Evolutionary conservation across 1,140 invertebrate genomes (phyloP), one percentile per base, ranked within the genome.

Genomic region (Eumaeus atala): DNA sequence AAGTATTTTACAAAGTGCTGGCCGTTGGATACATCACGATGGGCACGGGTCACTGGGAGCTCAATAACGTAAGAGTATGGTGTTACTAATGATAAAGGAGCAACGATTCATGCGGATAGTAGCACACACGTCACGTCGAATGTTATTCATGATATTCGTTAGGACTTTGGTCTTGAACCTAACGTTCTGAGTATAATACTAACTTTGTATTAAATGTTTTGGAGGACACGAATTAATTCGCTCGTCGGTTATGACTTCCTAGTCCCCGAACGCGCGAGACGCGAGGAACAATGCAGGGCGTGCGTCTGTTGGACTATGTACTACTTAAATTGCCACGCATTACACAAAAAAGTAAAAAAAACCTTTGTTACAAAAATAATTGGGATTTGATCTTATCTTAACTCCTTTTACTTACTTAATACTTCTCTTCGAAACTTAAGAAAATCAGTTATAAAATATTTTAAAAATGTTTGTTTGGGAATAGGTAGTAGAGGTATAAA

Each of bases 201-300:
- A 40, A 8, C 11, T 40, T 14, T 9, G 14, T 14, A 7, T n/a
- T 14, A 9, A 44, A 16, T 9, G 16, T 44, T 44, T 44, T 17
- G 40, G 40, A 42, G 12, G 40, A 42, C 40, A 14, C 12, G 40
- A 17, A 42, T 42, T 17, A 16, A 16, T 16, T 28, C 6, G 21
- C 21, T 28, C 21, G 14, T 9, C 34, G 47, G n/a, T 54, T 71
- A 71, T 77, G 65, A 51, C 18, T 50, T 61, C 72, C 74, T 77
- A 60, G 74, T 77, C 73, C 63, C 66, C 69, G 64, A 60, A n/a
- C n/a, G 62, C 62, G 64, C 67, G 62, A 62, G 63, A 51, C 21
- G 21, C 21, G 21, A 6, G 21, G 21, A 28, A 28, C 21, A 28
- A 28, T 28, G 21, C 21, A 28, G 6, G 21, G 21, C 21, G n/a